Base-by-base conservation (phyloP, 2,797 vertebrate species). In the Sebastes glaucus region DNA sequence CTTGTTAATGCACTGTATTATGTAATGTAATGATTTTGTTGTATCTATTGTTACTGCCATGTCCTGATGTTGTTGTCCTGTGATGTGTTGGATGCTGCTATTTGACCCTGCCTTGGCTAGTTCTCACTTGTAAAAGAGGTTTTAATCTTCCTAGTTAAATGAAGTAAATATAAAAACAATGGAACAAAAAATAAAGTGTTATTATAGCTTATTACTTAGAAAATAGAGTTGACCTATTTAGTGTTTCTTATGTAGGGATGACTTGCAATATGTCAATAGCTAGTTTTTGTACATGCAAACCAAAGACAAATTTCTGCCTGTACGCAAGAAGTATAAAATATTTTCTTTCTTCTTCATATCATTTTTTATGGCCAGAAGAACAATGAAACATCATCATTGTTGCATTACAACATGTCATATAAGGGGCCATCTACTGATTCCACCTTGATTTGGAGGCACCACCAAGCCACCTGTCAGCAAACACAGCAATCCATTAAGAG, bases 391-490 rank as follows among this genome's bases (percentile, higher is more conserved):
- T 70, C 8, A 25, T 64, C 5, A 67, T 30, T 59, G 52, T 33
- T 62, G 74, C n/a, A 67, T 71, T 42, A 52, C 38, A 78, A 49
- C 30, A 77, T 42, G 63, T 23, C 56, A 81, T 59, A 61, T 20
- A 59, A 76, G 71, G 14, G 4, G 8, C 11, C 20, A 66, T 81
- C 22, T 6, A 22, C 69, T 69, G 69, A 80, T 77, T 71, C 52
- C 22, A 38, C 63, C 84, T 83, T 33, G 78, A 87, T 90, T 85
- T 73, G 32, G 69, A 69, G 75, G 83, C 81, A 76, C 83, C 85
- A 75, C 65, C 57, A 72, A 91, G 72, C 90, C 94, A 94, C 93
- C 94, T 95, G 94, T 94, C 89, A 93, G 87, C 90, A 92, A 92
- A 91, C 91, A 88, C 80, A 89, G 86, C 81, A 87, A 90, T 93